Evolutionary conservation across 92 coral and sea anemone species (phyloP).

Genomic region (Parazoanthus darwini): DNA sequence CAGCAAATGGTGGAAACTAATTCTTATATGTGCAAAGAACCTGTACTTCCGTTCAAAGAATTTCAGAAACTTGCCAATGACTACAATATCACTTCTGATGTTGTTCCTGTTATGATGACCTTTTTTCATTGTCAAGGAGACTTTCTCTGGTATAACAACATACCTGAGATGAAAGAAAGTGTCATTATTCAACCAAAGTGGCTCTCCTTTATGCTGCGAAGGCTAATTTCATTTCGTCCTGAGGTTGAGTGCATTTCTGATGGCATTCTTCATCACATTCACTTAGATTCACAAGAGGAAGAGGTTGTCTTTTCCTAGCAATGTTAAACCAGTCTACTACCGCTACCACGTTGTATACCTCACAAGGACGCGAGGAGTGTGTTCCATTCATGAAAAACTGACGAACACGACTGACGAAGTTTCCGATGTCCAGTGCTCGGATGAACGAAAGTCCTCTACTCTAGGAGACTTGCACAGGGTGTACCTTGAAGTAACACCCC

Average conservation of each 20-base stretch:
- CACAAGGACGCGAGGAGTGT: not conserved
- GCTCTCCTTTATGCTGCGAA: constrained; percentile 26
- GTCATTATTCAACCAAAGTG: constrained; percentile 34
- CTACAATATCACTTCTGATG: not conserved
- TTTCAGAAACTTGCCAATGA: constrained; percentile 12
- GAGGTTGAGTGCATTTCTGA: constrained; percentile 26
- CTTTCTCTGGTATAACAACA: constrained; percentile 23
- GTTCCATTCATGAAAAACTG: not conserved
- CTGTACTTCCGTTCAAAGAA: constrained; percentile 1
- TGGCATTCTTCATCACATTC: constrained; percentile 32
- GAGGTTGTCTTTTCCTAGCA: constrained; percentile 3
- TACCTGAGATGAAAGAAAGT: constrained; percentile 27
- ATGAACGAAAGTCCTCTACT: not conserved
- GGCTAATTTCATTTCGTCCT: constrained; percentile 26
- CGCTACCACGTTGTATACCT: constrained; percentile 15
- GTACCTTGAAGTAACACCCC: constrained; percentile 32
- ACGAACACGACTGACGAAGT: not conserved
- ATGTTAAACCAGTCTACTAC: constrained; percentile 26
- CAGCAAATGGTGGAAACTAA: constrained; percentile 4
- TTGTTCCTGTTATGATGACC: constrained; percentile 1
- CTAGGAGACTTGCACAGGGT: constrained; percentile 32
- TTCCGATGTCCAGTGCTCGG: not conserved
- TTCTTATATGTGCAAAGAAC: constrained; percentile 1
- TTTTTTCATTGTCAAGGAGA: constrained; percentile 40
- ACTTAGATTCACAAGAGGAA: constrained; percentile 36